Conservation (phyloP, 92 coral and sea anemone genomes). For the Isaurus tuberculatus region DNA sequence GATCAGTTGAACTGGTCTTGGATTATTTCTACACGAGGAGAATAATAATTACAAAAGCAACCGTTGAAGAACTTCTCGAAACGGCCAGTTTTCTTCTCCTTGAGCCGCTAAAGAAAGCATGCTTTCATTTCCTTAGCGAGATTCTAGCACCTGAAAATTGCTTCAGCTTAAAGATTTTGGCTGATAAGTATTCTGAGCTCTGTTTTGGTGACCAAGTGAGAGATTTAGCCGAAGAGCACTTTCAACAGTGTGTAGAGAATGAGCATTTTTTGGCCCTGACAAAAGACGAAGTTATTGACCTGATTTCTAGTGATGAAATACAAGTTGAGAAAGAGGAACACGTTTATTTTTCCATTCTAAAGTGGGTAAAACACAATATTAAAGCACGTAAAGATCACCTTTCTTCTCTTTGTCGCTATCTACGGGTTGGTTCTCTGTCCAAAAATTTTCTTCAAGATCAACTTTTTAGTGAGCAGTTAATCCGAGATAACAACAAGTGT, state of each 20-base stretch:
- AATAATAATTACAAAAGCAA: slow-evolving; percentile 20
- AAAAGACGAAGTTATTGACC: slow-evolving; percentile 36
- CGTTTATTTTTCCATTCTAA: slow-evolving; percentile 43
- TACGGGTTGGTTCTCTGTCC: slow-evolving; percentile 28
- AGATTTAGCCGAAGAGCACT: slow-evolving; percentile 39
- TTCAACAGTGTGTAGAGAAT: slow-evolving; percentile 37
- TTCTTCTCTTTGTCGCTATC: slow-evolving; percentile 40
- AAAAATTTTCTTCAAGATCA: slow-evolving; percentile 43
- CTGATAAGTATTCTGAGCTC: slow-evolving; percentile 43
- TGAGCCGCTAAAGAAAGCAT: slow-evolving; percentile 42
- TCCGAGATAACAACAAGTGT: slow-evolving; percentile 34
- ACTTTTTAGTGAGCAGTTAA: slow-evolving; percentile 28
- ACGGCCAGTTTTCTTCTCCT: slow-evolving; percentile 43
- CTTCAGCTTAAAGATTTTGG: slow-evolving; percentile 43
- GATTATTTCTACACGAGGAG: slow-evolving; percentile 41
- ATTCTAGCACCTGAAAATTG: slow-evolving; percentile 45
- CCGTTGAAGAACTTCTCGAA: slow-evolving; percentile 38
- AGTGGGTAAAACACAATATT: slow-evolving; percentile 46
- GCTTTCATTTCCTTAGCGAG: slow-evolving; percentile 47
- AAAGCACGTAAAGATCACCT: slow-evolving; percentile 36
- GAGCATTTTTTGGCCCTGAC: slow-evolving; percentile 38
- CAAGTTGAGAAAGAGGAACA: slow-evolving; percentile 51
- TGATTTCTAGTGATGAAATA: slow-evolving; percentile 42
- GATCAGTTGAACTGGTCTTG: slow-evolving; percentile 40
- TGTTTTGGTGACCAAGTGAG: slow-evolving; percentile 42